Base-by-base conservation (phyloP, 2,113 vertebrate species). In the Marmota monax region DNA sequence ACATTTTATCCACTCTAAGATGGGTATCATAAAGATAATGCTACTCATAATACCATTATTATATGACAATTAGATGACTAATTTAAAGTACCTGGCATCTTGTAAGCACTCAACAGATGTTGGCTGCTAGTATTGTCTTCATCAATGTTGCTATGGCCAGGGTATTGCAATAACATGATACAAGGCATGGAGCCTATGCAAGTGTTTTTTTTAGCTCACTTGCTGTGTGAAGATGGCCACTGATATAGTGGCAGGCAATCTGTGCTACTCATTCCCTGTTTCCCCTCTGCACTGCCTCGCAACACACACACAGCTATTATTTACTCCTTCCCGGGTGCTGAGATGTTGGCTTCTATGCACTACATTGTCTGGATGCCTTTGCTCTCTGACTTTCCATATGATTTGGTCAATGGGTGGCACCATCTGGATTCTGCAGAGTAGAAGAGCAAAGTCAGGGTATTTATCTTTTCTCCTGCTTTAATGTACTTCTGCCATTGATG, bases 1-100 rank as follows among this genome's bases (percentile, higher is more conserved):
- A 88, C 17, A 73, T 48, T 94, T 94, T 94, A 37, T 94, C 90
- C n/a, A 20, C 45, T 94, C 18, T 82, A 93, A 89, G 91, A 82
- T 58, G 39, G 32, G n/a, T 56, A 51, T 77, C 42, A 20, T 74
- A 72, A 92, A 86, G 45, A 65, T 27, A 77, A 70, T 63, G 8
- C 72, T 94, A 67, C 17, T 76, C 20, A n/a, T 65, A 53, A 16
- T 20, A 88, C 84, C 22, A 16, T 78, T 80, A 76, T 82, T 22
- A 65, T 80, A 58, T 65, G 51, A 73, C 14, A 45, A 63, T 95
- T 92, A 95, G 84, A 89, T 82, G 27, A 93, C 14, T 82, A 61
- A 79, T 48, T 2, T 74, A 51, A 90, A 90, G 48, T 65, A 37
- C n/a, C n/a, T 82, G 42, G 18, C 27, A 77, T 27, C 56, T 72